Conservation (phyloP, 2,113 vertebrate species). For the Todiramphus chloris region DNA sequence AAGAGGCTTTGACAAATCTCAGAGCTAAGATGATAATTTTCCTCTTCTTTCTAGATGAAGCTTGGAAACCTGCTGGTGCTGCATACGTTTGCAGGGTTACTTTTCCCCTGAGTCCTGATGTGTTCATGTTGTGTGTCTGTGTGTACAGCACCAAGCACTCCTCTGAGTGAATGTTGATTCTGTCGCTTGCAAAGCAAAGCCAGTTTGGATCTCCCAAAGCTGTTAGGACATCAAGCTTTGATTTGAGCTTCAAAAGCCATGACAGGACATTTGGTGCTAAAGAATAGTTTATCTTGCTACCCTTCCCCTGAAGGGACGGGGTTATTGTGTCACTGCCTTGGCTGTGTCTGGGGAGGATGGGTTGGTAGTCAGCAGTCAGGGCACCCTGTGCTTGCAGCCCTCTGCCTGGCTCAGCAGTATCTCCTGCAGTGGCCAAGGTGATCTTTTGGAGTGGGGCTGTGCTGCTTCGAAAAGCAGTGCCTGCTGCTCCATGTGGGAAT, state of each 20-base stretch:
- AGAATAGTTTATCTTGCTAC: not conserved
- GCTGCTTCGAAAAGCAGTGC: not conserved
- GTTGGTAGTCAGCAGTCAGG: not conserved
- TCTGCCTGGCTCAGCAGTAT: not conserved
- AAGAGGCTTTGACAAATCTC: not conserved
- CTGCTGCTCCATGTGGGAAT: not conserved
- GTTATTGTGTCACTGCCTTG: fast-evolving
- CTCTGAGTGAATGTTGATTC: not conserved
- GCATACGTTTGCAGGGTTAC: not conserved
- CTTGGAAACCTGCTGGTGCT: not conserved
- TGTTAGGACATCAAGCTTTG: not conserved
- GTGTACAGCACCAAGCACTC: not conserved
- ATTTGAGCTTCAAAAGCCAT: not conserved
- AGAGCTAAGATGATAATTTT: not conserved
- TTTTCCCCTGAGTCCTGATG: not conserved
- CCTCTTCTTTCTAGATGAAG: not conserved
- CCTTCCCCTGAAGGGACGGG: not conserved
- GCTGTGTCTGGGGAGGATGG: not conserved
- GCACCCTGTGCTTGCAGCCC: not conserved
- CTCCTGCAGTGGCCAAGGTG: not conserved
- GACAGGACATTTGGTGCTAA: not conserved
- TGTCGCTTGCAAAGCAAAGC: not conserved
- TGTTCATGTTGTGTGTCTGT: fast-evolving
- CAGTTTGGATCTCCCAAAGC: not conserved
- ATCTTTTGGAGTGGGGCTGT: not conserved